A percentile compares a stretch with the other conserved stretches of the same genome.
Evolutionary conservation across 2,888 invertebrate species (phyloP).

Genomic region (Dynastes maya): DNA sequence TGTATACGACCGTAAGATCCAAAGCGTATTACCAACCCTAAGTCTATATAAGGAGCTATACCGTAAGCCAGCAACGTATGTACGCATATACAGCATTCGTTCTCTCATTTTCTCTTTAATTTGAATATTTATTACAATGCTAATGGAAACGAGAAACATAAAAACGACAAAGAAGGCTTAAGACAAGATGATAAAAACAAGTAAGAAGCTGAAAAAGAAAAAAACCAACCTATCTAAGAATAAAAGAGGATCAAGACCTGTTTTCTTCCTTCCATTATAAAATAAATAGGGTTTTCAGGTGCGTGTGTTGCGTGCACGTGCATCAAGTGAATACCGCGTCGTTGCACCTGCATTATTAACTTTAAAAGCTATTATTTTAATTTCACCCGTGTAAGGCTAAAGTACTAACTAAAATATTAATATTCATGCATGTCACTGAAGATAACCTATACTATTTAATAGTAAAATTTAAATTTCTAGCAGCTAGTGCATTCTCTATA

Average conservation of each 20-base stretch:
- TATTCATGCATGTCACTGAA: constrained; percentile 15
- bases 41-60: too few species aligned
- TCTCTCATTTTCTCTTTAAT: background rate
- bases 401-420: background rate
- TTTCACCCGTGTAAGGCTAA: constrained; percentile 28
- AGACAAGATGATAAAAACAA: background rate
- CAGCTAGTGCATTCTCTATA: background rate
- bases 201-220: background rate
- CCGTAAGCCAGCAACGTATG: too few species aligned
- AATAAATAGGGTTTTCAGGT: constrained; percentile 23
- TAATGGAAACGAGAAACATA: constrained; percentile 5
- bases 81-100: too few species aligned
- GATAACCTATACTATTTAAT: too few species aligned
- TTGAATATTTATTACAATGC: constrained; percentile 7
- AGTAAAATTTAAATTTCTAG: constrained; percentile 27
- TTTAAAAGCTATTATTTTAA: constrained; percentile 46
- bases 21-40: too few species aligned
- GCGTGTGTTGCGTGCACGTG: constrained; percentile 44
- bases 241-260: constrained; percentile 43
- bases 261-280: constrained; percentile 26
- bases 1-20: too few species aligned
- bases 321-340: constrained; percentile 37
- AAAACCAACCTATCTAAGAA: background rate
- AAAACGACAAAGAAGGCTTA: background rate
- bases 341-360: constrained; percentile 49